Percentiles rank a stretch among this genome's conserved stretches.
Conservation (phyloP, 1,140 invertebrate species). For the Agraylea sexmaculata region DNA sequence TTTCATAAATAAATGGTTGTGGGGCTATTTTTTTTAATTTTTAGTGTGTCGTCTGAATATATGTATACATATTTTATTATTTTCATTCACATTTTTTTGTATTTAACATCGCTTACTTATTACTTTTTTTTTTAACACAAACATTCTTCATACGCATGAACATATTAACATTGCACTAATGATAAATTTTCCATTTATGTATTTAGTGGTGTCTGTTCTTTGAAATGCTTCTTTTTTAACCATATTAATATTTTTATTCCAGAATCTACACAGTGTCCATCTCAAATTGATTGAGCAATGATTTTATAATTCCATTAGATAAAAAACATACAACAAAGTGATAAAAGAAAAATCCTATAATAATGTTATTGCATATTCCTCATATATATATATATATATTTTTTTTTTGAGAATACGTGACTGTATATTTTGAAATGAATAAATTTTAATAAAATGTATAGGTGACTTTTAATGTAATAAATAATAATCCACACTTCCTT, state of each 20-base stretch:
- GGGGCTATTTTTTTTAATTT: neutral
- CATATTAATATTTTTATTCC: conserved; percentile 11
- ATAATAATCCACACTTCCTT: too few relatives aligned
- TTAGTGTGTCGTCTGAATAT: neutral
- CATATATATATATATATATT: too few relatives aligned
- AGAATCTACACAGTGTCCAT: conserved; percentile 18
- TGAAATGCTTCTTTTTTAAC: neutral
- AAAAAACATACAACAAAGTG: too few relatives aligned
- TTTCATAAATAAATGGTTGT: neutral
- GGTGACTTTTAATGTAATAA: too few relatives aligned
- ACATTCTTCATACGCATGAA: neutral
- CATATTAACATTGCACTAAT: neutral
- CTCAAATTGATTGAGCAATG: conserved; percentile 19
- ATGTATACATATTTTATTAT: neutral
- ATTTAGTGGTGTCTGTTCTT: neutral
- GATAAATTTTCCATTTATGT: neutral
- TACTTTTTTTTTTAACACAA: neutral
- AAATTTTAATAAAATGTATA: too few relatives aligned
- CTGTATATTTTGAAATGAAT: too few relatives aligned
- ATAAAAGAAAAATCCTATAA: too few relatives aligned
- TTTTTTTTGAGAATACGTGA: too few relatives aligned
- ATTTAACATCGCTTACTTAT: neutral
- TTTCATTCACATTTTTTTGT: conserved; percentile 1
- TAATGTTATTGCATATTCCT: too few relatives aligned
- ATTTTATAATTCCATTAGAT: too few relatives aligned